Conservation (phyloP, 2,797 vertebrate species). For the Podarcis lilfordi region DNA sequence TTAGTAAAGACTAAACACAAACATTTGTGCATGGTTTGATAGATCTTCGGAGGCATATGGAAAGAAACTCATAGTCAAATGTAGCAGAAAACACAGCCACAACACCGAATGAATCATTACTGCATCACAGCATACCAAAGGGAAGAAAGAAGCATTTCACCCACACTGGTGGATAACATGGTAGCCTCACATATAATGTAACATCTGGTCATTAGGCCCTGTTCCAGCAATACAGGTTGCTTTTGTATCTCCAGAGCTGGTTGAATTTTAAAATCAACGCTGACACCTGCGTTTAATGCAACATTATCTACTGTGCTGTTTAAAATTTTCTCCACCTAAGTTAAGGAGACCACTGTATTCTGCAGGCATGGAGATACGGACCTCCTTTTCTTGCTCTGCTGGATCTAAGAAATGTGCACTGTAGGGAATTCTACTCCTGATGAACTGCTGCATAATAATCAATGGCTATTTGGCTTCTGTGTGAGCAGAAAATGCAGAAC, state of each 20-base stretch:
- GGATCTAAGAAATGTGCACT: neutral
- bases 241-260: neutral
- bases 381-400: neutral
- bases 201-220: neutral
- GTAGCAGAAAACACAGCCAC: neutral
- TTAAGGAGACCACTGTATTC: neutral
- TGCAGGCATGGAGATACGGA: neutral
- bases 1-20: neutral
- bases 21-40: neutral
- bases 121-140: neutral
- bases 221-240: neutral
- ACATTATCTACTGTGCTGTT: neutral
- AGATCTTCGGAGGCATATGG: neutral
- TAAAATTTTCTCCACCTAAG: neutral
- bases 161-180: neutral
- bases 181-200: neutral
- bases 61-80: neutral
- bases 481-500: neutral
- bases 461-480: neutral
- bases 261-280: neutral
- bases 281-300: neutral
- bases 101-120: neutral
- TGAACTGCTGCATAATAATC: neutral
- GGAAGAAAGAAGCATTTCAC: neutral
- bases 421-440: neutral